Base-by-base conservation (phyloP, 2,888 invertebrate species). In the Pollenia labialis region DNA sequence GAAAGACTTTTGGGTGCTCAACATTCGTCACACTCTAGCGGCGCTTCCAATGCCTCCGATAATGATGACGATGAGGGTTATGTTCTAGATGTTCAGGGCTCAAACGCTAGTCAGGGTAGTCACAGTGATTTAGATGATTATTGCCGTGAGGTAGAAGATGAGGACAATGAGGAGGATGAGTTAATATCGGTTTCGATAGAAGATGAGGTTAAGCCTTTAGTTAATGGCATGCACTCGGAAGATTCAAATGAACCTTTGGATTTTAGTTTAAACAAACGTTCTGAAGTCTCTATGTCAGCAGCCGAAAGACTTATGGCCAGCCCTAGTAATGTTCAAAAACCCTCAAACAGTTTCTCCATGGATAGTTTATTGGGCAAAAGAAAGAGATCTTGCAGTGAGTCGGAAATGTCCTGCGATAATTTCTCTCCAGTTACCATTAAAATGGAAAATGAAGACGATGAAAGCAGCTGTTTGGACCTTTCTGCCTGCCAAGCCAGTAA, bases 211-310 rank as follows among this genome's bases (percentile, higher is more conserved):
- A 83, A 75, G 42, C 48, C 66, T 4, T 12, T 75, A 10, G 14
- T 64, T 1, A 74, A 16, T n/a, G 48, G 12, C 10, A 58, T 85
- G 62, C 80, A 66, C 1, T 74, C 83, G 3, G 89, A 89, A 48
- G 89, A 90, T 81, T 90, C 90, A 2, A 92, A 92, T 77, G 92
- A 93, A 80, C 93, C 93, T 6, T 89, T 93, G 2, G 93, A 93
- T 82, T 93, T 93, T 52, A 93, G 93, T 54, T 81, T 93, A 75
- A 91, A 92, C 85, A 93, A 92, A 69, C 91, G 92, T 0, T 88
- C 88, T 42, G 71, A 62, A 1, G 54, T 44, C 1, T 64, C 44
- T 10, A 66, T 79, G 2, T 66, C 71, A 7, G 72, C 77, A 4
- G 79, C 82, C 7, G 81, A 87, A 84, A 81, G 85, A 71, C 87